A percentile compares a stretch with the other conserved stretches of the same genome.
Conservation (phyloP, 2,888 invertebrate species). For the Thymelicus sylvestris region DNA sequence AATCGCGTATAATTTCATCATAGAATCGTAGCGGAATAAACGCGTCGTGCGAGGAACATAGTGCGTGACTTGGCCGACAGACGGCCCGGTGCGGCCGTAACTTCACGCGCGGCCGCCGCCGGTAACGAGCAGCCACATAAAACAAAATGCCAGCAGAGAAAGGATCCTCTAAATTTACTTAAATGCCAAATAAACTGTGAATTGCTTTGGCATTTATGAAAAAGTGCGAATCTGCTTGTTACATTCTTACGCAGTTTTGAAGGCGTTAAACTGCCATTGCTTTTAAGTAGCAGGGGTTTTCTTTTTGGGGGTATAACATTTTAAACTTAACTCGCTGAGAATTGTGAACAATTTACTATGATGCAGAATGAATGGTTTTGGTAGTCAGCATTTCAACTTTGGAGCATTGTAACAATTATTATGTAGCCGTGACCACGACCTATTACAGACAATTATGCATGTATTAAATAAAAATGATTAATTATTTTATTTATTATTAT, state of each 20-base stretch:
- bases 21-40: not conserved
- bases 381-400: too few relatives aligned
- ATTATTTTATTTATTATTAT: too few relatives aligned
- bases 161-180: constrained; percentile 81
- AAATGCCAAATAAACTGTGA: constrained; percentile 83
- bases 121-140: constrained; percentile 83
- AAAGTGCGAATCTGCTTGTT: constrained; percentile 44
- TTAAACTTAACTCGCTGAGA: too few relatives aligned
- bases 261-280: constrained; percentile 4
- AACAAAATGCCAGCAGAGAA: constrained; percentile 81
- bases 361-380: too few relatives aligned
- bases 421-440: too few relatives aligned
- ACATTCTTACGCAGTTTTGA: constrained; percentile 33
- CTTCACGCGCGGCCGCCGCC: constrained; percentile 82
- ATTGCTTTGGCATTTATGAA: constrained; percentile 80
- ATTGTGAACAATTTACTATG: too few relatives aligned
- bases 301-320: too few relatives aligned
- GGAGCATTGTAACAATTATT: too few relatives aligned
- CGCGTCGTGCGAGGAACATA: constrained; percentile 28
- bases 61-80: constrained; percentile 44
- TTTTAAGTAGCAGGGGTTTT: not conserved
- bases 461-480: too few relatives aligned
- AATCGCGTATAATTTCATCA: not conserved
- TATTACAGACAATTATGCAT: too few relatives aligned
- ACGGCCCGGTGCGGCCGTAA: constrained; percentile 76